Conservation (phyloP, 2,797 vertebrate genomes). For the Cynodonichthys magdalenae region DNA sequence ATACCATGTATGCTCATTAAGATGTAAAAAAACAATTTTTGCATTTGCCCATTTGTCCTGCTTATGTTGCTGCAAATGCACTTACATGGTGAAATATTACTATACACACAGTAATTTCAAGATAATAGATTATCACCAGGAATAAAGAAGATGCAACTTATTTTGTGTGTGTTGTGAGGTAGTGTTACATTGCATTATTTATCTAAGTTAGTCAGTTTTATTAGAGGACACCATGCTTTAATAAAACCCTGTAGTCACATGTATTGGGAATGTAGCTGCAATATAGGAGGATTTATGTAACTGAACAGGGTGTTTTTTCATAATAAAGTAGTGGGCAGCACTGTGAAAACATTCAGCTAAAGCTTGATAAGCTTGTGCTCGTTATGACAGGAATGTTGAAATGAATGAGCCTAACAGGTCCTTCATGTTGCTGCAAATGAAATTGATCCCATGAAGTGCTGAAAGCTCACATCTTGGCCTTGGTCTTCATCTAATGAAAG, state of each 20-base stretch:
- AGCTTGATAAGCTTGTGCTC: constrained; percentile 71
- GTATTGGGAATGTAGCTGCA: constrained; percentile 20
- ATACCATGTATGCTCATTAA: constrained; percentile 51
- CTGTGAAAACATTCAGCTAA: constrained; percentile 37
- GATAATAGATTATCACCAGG: constrained; percentile 60
- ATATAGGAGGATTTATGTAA: constrained; percentile 54
- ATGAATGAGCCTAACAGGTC: constrained; percentile 52
- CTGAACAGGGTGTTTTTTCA: constrained; percentile 21
- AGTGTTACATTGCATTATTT: constrained; percentile 55
- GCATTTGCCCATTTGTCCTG: constrained; percentile 65
- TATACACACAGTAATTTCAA: constrained; percentile 58
- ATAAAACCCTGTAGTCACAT: constrained; percentile 58
- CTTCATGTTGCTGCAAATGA: constrained; percentile 73
- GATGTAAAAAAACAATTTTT: constrained; percentile 49
- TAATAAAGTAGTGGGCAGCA: constrained; percentile 8
- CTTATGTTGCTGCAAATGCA: constrained; percentile 67
- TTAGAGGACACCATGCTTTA: constrained; percentile 49
- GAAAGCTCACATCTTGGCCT: constrained; percentile 67
- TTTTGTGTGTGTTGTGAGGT: constrained; percentile 57
- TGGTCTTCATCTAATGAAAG: constrained; percentile 75
- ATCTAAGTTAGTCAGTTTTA: constrained; percentile 67
- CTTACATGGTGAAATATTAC: constrained; percentile 65
- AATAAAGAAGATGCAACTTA: constrained; percentile 61
- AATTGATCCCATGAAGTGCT: constrained; percentile 67
- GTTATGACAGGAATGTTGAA: constrained; percentile 66